A percentile compares a stretch with the other conserved stretches of the same genome.
Evolutionary conservation across 2,888 invertebrate species (phyloP).

Genomic region (Tortricodes alternella): DNA sequence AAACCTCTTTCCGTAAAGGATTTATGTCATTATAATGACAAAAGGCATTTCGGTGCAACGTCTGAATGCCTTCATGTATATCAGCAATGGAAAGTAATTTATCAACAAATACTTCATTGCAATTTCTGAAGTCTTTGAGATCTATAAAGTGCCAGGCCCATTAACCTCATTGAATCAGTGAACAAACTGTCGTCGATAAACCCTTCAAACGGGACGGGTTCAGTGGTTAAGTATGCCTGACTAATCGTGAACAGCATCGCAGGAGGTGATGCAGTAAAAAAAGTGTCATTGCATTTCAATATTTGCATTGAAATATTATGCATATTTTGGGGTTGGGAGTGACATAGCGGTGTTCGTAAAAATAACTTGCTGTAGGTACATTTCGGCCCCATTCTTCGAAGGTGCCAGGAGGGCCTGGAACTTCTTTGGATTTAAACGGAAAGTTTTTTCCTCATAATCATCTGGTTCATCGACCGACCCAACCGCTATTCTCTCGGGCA

Average conservation of each 20-base stretch:
- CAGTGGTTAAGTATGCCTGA: neutral
- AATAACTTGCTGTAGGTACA: constrained; percentile 9
- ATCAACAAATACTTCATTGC: no score
- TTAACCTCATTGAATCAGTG: no score
- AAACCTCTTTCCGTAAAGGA: no score
- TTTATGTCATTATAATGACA: no score
- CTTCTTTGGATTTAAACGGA: constrained; percentile 20
- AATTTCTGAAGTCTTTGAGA: no score
- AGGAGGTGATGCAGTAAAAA: neutral
- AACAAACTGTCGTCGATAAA: no score
- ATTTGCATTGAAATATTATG: constrained; percentile 13
- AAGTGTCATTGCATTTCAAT: neutral
- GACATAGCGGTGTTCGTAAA: constrained; percentile 19
- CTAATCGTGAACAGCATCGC: neutral
- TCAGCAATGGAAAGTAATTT: no score
- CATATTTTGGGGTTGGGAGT: constrained; percentile 14
- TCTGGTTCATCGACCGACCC: constrained; percentile 26
- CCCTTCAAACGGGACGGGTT: no score
- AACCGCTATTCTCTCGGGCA: constrained; percentile 18
- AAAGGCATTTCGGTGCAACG: no score
- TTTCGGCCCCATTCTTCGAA: constrained; percentile 3
- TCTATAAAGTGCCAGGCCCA: no score
- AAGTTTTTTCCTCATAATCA: constrained; percentile 30
- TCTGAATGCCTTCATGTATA: no score
- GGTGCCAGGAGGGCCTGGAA: constrained; percentile 7